Evolutionary conservation across 2,113 vertebrate genomes (phyloP), one percentile per base, ranked within the genome.

Genomic region (Proterorhinus semilunaris): DNA sequence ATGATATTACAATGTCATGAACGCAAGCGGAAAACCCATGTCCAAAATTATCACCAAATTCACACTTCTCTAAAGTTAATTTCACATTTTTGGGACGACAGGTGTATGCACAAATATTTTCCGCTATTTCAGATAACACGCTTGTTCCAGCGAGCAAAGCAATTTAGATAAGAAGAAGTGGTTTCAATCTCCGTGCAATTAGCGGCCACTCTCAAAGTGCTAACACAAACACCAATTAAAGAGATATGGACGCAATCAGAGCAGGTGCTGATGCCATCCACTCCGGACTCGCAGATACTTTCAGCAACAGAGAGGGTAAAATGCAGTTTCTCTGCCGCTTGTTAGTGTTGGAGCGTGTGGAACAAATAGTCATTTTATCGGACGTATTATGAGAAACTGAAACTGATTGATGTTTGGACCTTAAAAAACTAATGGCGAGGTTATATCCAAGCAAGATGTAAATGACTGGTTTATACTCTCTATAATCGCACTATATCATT

Each of bases 221-320:
- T 44, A 55, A 36, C 67, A 74, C 53, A 61, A 70, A 76, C 68
- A 68, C 50, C 54, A 74, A 74, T 77, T 71, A 71, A 61, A 47
- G 10, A 7, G 1, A 42, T 43, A 54, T 53, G 7, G 13, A 12
- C 51, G 16, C 36, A 15, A 63, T 74, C 66, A 66, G 62, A 70
- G 16, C 66, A 62, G 67, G 75, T 68, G 65, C 71, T 36, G 65
- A 50, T 27, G 74, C 53, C 65, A 66, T 54, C 52, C 48, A 49
- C 58, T 42, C 57, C 11, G 57, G 57, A 61, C 21, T 61, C 44
- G 15, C 17, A 76, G 6, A 43, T 2, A 59, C 54, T 42, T 59
- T 43, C 36, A 43, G 36, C 27, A 59, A 59, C 57, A 59, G 15
- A 59, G 42, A 59, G 15, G 27, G 11, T n/a, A 7, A 21, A 59